Evolutionary conservation across 2,797 vertebrate genomes (phyloP), one percentile per base, ranked within the genome.

Genomic region (Peromyscus attwateri): DNA sequence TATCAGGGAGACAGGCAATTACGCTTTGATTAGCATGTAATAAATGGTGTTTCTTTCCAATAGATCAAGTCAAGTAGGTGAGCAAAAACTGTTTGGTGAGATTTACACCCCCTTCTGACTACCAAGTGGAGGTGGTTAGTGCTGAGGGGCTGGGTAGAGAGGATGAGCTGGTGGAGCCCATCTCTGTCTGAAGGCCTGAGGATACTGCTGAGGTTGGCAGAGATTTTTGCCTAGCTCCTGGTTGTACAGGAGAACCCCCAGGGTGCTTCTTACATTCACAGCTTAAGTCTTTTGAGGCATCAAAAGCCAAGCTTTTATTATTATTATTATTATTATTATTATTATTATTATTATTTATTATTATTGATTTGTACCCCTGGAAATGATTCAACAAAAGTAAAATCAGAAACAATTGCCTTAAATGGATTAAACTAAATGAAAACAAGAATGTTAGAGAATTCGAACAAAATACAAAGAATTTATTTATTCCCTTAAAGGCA

Each of bases 21-120:
- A 98, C 95, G 89, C 95, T 97, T 98, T 97, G 98, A 98, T 97
- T 97, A 98, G 97, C 94, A 89, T 71, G 93, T 77, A 98, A 98
- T 97, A 98, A 97, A 96, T 19, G 82, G 89, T 92, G 97, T 92
- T 97, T 96, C 82, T 64, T 68, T 97, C 97, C 92, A 85, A 13
- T 90, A 94, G 83, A 73, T 62, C 95, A 90, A 68, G 77, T 21
- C 29, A 96, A 95, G 88, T 77, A 25, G 95, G 34, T 60, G 64
- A 93, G 71, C 52, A 84, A 82, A 93, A 68, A 43, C 19, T 71
- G 29, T 70, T 89, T 31, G 83, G 25, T 37, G 70, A 73, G 85
- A 90, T 90, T 91, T 76, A 68, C 34, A 75, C 62, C 37, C 21
- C 17, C 4, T 19, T 4, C 9, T 14, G 85, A 82, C 87, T 73